Percentiles rank a stretch among this genome's conserved stretches.
Conservation (phyloP, 2,888 invertebrate species). For the Spialia ferax region DNA sequence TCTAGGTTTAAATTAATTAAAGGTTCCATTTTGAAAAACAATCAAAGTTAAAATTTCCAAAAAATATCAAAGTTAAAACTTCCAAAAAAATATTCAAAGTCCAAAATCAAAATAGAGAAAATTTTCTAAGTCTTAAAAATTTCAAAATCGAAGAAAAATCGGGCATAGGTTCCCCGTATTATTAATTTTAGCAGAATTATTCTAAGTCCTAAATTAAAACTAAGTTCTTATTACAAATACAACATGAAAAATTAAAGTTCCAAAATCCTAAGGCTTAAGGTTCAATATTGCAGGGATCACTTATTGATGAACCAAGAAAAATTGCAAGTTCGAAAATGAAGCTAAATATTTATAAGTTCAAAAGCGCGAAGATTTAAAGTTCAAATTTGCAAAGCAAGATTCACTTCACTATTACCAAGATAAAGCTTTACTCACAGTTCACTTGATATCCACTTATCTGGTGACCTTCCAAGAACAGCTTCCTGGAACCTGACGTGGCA, state of each 20-base stretch:
- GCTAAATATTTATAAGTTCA: background rate
- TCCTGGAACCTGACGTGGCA: too few species aligned
- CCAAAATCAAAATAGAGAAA: background rate
- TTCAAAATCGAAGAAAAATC: background rate
- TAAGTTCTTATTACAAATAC: background rate
- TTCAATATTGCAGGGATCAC: background rate
- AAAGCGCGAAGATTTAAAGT: background rate
- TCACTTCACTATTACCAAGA: background rate
- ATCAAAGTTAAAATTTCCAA: slow-evolving; percentile 4
- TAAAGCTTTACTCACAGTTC: background rate
- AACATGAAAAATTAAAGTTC: background rate
- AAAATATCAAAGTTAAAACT: slow-evolving; percentile 6
- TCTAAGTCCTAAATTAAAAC: slow-evolving; percentile 17
- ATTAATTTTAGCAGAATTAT: slow-evolving; percentile 1
- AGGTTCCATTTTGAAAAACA: background rate
- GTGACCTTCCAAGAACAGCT: background rate
- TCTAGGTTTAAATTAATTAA: background rate
- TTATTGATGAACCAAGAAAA: background rate
- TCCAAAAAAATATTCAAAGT: slow-evolving; percentile 3
- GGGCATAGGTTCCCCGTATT: slow-evolving; percentile 17
- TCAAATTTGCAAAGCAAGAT: background rate
- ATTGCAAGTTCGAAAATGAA: background rate
- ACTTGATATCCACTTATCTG: background rate
- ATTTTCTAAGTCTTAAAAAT: background rate
- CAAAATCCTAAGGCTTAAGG: background rate